Percentiles rank a stretch among this genome's conserved stretches.
Conservation (phyloP, 2,113 vertebrate species). For the Passerina amoena region DNA sequence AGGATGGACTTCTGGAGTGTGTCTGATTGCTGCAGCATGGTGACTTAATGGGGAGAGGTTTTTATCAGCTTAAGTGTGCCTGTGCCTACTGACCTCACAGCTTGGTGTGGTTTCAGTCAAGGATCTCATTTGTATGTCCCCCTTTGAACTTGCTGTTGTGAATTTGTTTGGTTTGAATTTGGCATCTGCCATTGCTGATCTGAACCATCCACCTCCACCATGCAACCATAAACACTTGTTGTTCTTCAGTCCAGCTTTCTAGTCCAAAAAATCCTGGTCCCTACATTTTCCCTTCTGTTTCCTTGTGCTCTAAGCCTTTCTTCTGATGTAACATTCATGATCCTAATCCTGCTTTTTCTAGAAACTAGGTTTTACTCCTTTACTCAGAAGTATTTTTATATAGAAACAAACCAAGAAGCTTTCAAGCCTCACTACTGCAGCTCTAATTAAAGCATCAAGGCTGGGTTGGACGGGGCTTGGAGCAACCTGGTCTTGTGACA, state of each 20-base stretch:
- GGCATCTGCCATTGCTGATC: background rate
- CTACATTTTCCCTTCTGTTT: background rate
- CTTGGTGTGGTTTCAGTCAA: background rate
- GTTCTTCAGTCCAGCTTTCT: background rate
- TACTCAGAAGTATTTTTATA: background rate
- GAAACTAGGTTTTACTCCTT: background rate
- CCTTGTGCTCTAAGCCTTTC: background rate
- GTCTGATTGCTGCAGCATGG: conserved; percentile 35
- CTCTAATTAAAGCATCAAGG: background rate
- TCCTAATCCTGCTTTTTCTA: background rate
- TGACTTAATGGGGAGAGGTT: background rate
- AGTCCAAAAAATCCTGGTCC: background rate
- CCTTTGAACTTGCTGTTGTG: background rate
- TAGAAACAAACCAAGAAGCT: background rate
- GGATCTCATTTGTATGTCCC: background rate
- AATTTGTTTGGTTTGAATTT: background rate
- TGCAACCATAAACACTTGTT: background rate
- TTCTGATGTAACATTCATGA: background rate
- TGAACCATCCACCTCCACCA: background rate
- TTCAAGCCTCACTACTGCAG: background rate
- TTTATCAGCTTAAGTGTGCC: background rate
- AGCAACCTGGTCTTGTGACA: background rate
- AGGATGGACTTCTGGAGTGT: conserved; percentile 38
- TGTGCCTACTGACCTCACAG: conserved; percentile 31
- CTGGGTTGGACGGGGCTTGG: rapidly evolving